Evolutionary conservation across 1,140 invertebrate species (phyloP).

Genomic region (Akabosia matsudoensis): DNA sequence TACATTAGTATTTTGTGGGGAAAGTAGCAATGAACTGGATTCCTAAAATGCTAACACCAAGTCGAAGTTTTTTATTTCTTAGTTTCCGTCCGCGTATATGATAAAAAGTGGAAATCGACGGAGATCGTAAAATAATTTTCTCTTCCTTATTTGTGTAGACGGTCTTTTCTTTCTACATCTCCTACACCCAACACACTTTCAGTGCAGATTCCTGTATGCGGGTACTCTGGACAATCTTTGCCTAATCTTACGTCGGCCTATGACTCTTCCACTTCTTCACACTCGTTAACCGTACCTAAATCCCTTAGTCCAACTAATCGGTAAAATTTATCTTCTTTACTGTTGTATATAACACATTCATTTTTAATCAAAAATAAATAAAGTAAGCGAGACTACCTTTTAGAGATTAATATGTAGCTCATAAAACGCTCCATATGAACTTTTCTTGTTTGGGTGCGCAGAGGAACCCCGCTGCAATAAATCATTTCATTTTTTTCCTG

Average conservation of each 20-base stretch:
- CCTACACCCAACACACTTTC: slow-evolving; percentile 69
- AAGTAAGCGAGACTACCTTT: too few species aligned
- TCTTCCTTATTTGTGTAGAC: slow-evolving; percentile 31
- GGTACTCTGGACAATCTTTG: slow-evolving; percentile 65
- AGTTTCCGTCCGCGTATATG: background rate
- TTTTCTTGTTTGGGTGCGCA: too few species aligned
- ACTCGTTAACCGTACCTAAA: slow-evolving; percentile 50
- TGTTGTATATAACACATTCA: too few species aligned
- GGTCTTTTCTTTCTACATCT: slow-evolving; percentile 46
- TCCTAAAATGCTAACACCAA: background rate
- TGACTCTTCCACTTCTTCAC: slow-evolving; percentile 54
- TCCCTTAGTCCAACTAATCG: slow-evolving; percentile 39
- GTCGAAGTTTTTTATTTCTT: background rate
- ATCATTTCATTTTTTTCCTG: too few species aligned
- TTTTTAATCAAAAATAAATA: too few species aligned
- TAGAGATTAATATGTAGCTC: too few species aligned
- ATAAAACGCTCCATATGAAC: slow-evolving; percentile 55
- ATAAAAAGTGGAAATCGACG: background rate
- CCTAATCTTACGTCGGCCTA: slow-evolving; percentile 64
- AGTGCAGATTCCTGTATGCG: slow-evolving; percentile 65
- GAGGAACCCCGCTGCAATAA: too few species aligned
- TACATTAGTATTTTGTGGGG: too few species aligned
- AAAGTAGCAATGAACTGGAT: background rate
- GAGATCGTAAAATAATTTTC: background rate
- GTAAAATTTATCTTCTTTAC: background rate